Conservation (phyloP, 1,140 invertebrate species). For the Metaphire vulgaris region DNA sequence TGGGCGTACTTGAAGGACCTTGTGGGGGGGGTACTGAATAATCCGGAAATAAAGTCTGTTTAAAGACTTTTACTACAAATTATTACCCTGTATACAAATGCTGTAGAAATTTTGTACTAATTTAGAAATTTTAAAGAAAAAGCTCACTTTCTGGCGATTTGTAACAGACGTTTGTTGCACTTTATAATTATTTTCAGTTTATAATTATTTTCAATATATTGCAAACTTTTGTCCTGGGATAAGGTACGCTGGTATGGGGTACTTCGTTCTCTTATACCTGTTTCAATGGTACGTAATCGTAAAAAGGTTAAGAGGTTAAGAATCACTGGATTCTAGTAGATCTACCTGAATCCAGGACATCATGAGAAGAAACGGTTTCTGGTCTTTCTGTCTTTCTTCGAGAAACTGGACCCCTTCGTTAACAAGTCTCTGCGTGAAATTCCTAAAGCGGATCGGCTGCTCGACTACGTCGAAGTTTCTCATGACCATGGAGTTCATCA, state of each 20-base stretch:
- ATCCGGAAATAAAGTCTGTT: no score
- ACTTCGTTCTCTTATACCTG: neutral
- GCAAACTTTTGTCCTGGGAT: neutral
- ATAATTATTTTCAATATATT: neutral
- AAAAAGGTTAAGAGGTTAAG: no score
- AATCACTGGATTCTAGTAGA: no score
- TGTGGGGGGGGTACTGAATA: no score
- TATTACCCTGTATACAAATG: no score
- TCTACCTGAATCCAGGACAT: constrained; percentile 40
- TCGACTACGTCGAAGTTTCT: constrained; percentile 42
- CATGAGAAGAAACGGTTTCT: constrained; percentile 39
- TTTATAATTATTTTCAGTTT: neutral
- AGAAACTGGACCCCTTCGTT: constrained; percentile 39
- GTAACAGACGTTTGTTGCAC: neutral
- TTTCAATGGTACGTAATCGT: no score
- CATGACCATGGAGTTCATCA: constrained; percentile 47
- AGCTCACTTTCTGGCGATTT: no score
- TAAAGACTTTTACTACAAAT: no score
- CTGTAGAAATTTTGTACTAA: no score
- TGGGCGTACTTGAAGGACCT: no score
- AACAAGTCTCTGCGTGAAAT: constrained; percentile 36
- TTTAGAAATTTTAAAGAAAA: no score
- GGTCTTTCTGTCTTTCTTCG: constrained; percentile 28
- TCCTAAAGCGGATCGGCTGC: constrained; percentile 41
- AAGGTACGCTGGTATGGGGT: neutral